phyloP scores from a whole-genome alignment of 2,113 vertebrate species.

The Azemiops feae region DNA sequence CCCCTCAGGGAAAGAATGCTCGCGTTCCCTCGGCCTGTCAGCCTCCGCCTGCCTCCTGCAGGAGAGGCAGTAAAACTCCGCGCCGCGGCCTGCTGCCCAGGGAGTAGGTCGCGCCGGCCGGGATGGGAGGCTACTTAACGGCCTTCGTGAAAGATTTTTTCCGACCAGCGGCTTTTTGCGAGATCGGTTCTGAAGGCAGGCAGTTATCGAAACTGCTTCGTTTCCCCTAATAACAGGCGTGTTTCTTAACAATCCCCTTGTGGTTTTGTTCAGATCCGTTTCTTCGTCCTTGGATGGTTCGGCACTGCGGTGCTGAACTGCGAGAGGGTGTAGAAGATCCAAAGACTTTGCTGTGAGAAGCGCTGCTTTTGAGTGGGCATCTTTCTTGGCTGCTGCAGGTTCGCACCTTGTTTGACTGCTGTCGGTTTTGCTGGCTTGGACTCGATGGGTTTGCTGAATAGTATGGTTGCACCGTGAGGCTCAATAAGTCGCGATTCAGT shows the following conservation, averaged over 20 bases:
- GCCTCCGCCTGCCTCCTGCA: not conserved
- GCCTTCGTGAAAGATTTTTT: conserved; percentile 35
- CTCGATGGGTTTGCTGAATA: not conserved
- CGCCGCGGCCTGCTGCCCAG: conserved; percentile 6
- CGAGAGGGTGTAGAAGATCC: not conserved
- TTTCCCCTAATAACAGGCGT: not conserved
- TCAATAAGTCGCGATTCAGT: not conserved
- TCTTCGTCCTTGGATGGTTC: not conserved
- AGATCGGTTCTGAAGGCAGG: not conserved
- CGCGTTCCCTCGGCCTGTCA: not conserved
- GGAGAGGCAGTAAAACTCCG: not conserved
- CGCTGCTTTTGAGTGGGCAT: not conserved
- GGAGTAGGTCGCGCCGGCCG: conserved; percentile 6
- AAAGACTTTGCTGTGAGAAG: not conserved
- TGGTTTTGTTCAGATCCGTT: not conserved
- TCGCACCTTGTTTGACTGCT: not conserved
- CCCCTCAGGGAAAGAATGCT: not conserved
- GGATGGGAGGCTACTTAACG: conserved; percentile 36
- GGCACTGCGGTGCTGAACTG: not conserved
- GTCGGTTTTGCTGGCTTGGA: not conserved
- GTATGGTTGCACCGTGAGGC: not conserved
- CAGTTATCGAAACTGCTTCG: not conserved
- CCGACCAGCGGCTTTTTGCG: conserved; percentile 62
- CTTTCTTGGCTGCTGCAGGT: not conserved
- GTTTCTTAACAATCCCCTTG: not conserved